Evolutionary conservation across 2,113 vertebrate species (phyloP).

Genomic region (Hydrochoerus hydrochaeris): DNA sequence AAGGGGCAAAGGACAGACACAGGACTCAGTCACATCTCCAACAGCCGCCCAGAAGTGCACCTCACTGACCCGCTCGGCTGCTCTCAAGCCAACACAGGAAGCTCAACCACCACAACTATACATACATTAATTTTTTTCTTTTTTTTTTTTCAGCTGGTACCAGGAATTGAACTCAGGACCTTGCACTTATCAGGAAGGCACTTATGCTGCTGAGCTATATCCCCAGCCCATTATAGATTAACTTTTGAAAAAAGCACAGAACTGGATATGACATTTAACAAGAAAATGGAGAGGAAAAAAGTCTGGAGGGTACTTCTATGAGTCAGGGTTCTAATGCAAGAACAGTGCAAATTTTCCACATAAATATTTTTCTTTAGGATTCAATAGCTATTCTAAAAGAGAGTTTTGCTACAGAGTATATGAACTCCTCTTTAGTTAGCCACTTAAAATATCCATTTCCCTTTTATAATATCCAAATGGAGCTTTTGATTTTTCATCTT

Average conservation of each 20-base stretch:
- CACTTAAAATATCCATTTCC: constrained; percentile 69
- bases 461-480: constrained; percentile 69
- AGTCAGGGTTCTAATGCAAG: constrained; percentile 36
- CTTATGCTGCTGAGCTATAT: too few relatives aligned
- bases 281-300: not conserved
- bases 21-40: not conserved
- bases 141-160: too few relatives aligned
- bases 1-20: not conserved
- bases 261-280: not conserved
- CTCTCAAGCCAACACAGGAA: not conserved
- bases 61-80: not conserved
- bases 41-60: too few relatives aligned
- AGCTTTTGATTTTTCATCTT: constrained; percentile 76
- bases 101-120: not conserved
- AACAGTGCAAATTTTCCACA: constrained; percentile 24
- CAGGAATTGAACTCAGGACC: too few relatives aligned
- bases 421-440: constrained; percentile 67
- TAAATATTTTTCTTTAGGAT: constrained; percentile 56
- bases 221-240: not conserved
- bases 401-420: constrained; percentile 50
- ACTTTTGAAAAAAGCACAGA: constrained; percentile 22
- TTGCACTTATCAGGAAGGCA: too few relatives aligned
- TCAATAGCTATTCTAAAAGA: constrained; percentile 44
- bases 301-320: not conserved
- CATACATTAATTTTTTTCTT: not conserved